phyloP scores from a whole-genome alignment of 2,888 invertebrate genomes.

The Eilema caniola region DNA sequence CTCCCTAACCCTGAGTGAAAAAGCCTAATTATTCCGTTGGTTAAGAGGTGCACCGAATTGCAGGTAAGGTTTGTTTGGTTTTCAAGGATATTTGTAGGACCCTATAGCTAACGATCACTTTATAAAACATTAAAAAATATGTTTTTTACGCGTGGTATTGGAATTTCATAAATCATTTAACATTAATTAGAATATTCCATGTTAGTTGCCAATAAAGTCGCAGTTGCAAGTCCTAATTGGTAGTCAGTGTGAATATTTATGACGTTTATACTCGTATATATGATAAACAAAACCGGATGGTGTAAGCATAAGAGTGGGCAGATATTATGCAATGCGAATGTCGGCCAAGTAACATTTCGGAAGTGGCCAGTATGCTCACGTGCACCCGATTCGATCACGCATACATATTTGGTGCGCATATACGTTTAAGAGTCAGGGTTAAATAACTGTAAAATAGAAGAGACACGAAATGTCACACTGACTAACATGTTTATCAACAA shows the following conservation, averaged over 20 bases:
- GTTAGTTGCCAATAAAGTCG: constrained; percentile 12
- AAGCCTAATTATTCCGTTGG: no score
- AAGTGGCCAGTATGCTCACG: constrained; percentile 57
- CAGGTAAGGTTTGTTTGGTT: no score
- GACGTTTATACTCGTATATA: constrained; percentile 26
- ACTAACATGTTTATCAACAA: not conserved
- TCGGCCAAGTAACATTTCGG: constrained; percentile 67
- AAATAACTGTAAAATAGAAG: not conserved
- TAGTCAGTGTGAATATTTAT: constrained; percentile 20
- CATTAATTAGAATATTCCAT: constrained; percentile 6
- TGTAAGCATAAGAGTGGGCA: constrained; percentile 51
- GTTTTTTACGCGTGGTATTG: not conserved
- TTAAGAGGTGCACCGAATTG: no score
- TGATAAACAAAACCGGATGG: constrained; percentile 40
- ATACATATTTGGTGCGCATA: constrained; percentile 27
- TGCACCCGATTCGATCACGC: constrained; percentile 31
- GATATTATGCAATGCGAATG: constrained; percentile 69
- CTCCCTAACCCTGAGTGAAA: no score
- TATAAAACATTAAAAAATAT: not conserved
- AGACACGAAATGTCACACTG: not conserved
- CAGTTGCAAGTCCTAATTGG: constrained; percentile 8
- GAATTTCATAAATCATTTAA: not conserved
- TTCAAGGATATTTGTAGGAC: no score
- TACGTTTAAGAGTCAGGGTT: constrained; percentile 15
- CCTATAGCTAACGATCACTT: not conserved